phyloP scores from a whole-genome alignment of 2,888 invertebrate genomes.

The Nephrocerus scutellatus region DNA sequence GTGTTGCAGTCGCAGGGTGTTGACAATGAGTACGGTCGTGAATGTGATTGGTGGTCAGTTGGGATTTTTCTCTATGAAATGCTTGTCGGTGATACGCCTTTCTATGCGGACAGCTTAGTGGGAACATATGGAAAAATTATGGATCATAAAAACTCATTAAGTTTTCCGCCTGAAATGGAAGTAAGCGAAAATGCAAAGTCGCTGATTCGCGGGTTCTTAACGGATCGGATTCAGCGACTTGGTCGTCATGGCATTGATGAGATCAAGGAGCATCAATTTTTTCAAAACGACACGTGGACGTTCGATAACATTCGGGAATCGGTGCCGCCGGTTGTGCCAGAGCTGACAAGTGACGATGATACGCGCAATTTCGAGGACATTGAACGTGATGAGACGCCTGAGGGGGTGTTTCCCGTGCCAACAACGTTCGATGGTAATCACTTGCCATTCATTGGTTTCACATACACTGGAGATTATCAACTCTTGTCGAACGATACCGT shows the following conservation, averaged over 20 bases:
- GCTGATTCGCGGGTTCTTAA: slow-evolving; percentile 88
- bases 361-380: slow-evolving; percentile 98
- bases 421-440: slow-evolving; percentile 98
- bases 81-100: slow-evolving; percentile 97
- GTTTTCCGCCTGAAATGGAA: slow-evolving; percentile 91
- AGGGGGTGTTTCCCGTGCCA: slow-evolving; percentile 92
- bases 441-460: slow-evolving; percentile 96
- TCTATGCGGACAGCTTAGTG: slow-evolving; percentile 96
- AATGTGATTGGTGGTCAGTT: slow-evolving; percentile 99
- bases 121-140: slow-evolving; percentile 99
- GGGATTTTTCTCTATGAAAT: slow-evolving; percentile 99
- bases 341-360: slow-evolving; percentile 92
- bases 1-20: slow-evolving; percentile 95
- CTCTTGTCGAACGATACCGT: slow-evolving; percentile 59
- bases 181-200: slow-evolving; percentile 82
- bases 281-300: slow-evolving; percentile 95
- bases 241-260: slow-evolving; percentile 90
- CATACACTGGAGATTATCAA: slow-evolving; percentile 91
- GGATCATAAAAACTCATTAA: slow-evolving; percentile 94
- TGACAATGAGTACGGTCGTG: slow-evolving; percentile 91
- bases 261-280: slow-evolving; percentile 91
- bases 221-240: slow-evolving; percentile 81
- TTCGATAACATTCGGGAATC: slow-evolving; percentile 92
- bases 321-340: slow-evolving; percentile 95
- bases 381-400: slow-evolving; percentile 85